Evolutionary conservation across 1,140 invertebrate genomes (phyloP).

Genomic region (Periplaneta americana): DNA sequence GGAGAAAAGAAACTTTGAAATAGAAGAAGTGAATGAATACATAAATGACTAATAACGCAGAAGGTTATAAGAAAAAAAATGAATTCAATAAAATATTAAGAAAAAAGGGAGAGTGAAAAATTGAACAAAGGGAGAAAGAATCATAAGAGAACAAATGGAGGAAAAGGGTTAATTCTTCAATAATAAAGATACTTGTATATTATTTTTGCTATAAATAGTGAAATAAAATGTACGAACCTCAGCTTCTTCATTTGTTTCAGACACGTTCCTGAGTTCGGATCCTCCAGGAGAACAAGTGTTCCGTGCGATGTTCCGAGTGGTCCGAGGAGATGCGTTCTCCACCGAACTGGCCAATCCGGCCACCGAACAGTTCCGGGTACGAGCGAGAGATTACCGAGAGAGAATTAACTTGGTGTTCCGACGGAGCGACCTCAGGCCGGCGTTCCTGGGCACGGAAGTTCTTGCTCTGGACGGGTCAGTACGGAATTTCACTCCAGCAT

Average conservation of each 20-base stretch:
- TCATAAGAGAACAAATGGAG: too few relatives aligned
- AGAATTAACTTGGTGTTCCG: conserved; percentile 68
- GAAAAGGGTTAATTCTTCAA: too few relatives aligned
- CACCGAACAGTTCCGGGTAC: conserved; percentile 55
- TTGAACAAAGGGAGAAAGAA: too few relatives aligned
- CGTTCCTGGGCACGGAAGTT: conserved; percentile 62
- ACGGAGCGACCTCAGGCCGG: conserved; percentile 59
- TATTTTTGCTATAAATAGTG: too few relatives aligned
- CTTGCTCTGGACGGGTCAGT: conserved; percentile 74
- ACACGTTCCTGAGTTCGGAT: conserved; percentile 72
- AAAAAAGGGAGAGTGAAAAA: too few relatives aligned
- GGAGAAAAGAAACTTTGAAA: too few relatives aligned
- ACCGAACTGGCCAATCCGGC: conserved; percentile 57
- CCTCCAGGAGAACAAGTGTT: conserved; percentile 71
- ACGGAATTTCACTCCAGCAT: neutral
- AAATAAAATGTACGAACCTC: too few relatives aligned
- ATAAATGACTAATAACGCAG: too few relatives aligned
- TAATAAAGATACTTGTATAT: too few relatives aligned
- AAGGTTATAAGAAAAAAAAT: too few relatives aligned
- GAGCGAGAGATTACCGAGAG: conserved; percentile 65
- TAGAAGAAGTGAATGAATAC: too few relatives aligned
- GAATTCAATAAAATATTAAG: too few relatives aligned
- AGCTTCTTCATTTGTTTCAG: conserved; percentile 56
- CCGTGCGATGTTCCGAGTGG: conserved; percentile 66
- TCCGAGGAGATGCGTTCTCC: conserved; percentile 57